Percentiles rank a stretch among this genome's conserved stretches.
phyloP scores from a whole-genome alignment of 2,113 vertebrate species.

The Sialia sialis region DNA sequence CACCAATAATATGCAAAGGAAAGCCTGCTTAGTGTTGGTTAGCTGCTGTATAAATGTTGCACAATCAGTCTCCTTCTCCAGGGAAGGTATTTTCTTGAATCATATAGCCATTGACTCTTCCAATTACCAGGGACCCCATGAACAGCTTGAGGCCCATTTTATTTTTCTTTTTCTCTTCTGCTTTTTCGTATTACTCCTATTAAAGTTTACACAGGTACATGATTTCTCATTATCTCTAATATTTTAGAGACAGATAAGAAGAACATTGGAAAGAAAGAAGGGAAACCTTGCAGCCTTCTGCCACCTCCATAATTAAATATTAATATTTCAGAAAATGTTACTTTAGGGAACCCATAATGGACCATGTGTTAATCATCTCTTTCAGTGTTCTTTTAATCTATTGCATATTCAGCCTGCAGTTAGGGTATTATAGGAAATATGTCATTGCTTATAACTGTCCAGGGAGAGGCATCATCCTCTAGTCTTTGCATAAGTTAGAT shows the following conservation, averaged over 20 bases:
- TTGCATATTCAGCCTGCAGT: constrained; percentile 12
- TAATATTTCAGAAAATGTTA: constrained; percentile 64
- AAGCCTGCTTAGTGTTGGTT: constrained; percentile 77
- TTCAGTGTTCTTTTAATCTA: constrained; percentile 28
- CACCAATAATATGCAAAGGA: constrained; percentile 82
- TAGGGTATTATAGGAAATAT: constrained; percentile 25
- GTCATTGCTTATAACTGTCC: constrained; percentile 39
- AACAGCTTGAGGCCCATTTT: constrained; percentile 51
- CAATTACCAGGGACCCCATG: constrained; percentile 71
- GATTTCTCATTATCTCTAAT: constrained; percentile 71
- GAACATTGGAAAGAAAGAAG: constrained; percentile 48
- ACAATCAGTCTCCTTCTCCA: constrained; percentile 76
- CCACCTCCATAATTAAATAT: constrained; percentile 68
- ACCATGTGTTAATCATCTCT: constrained; percentile 48
- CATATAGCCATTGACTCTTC: constrained; percentile 77
- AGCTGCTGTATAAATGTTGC: constrained; percentile 73
- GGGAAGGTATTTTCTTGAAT: constrained; percentile 79
- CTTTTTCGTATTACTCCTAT: constrained; percentile 46
- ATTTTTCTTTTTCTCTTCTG: neutral
- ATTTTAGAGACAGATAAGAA: constrained; percentile 65
- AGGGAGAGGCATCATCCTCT: neutral
- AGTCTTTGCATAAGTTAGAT: constrained; percentile 11
- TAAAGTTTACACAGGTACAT: constrained; percentile 71
- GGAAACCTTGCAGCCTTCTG: constrained; percentile 20
- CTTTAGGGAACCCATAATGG: constrained; percentile 35